These are phyloP conservation scores for Enteromius thamalakanensis DNA, from an alignment of 2,797 vertebrate species.

Conservation along the genomic window DNA sequence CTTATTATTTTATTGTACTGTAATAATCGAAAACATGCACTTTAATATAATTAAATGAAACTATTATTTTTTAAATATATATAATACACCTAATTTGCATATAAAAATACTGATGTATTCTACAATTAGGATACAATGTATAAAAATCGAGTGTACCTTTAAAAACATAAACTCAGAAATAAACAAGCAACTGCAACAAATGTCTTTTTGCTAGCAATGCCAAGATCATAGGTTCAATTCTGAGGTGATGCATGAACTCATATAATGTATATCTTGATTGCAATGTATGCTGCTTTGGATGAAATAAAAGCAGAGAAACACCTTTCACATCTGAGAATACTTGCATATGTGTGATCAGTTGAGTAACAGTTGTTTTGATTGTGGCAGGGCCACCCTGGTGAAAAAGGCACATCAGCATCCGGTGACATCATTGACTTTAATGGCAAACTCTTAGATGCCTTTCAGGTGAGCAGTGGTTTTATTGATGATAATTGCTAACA, in stretches of 20 bases:
- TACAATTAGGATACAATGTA: not conserved
- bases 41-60: too few relatives aligned
- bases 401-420: conserved; percentile 77
- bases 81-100: not conserved
- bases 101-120: not conserved
- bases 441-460: conserved; percentile 77
- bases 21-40: not conserved
- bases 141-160: not conserved
- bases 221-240: not conserved
- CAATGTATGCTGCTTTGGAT: not conserved
- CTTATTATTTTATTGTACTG: not conserved
- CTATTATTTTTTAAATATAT: too few relatives aligned
- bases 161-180: not conserved
- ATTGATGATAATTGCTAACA: not conserved
- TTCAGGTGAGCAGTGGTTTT: conserved; percentile 72
- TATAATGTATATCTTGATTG: not conserved
- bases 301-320: not conserved
- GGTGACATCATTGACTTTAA: conserved; percentile 79
- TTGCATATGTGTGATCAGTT: conserved; percentile 5
- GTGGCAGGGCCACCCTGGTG: conserved; percentile 58
- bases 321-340: conserved; percentile 8
- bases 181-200: not conserved
- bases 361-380: not conserved
- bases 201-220: not conserved
- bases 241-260: not conserved